These are phyloP conservation scores for Ceuthmochares aereus DNA, from an alignment of 2,113 vertebrate species.

Conservation along the genomic window DNA sequence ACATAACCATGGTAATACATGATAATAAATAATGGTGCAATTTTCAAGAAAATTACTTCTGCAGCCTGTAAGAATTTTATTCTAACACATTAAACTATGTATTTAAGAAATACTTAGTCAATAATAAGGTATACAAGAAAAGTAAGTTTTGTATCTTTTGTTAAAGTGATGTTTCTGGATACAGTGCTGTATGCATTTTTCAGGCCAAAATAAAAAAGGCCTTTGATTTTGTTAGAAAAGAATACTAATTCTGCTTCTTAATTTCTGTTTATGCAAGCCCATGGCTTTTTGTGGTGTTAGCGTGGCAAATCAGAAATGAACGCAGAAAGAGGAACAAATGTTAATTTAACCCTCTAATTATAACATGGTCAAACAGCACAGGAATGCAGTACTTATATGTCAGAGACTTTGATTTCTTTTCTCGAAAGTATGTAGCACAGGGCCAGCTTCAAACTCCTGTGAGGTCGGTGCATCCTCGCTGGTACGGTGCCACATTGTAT, in stretches of 20 bases:
- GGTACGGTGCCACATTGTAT: rapidly evolving
- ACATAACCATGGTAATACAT: neutral
- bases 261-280: neutral
- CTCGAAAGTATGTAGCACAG: neutral
- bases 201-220: neutral
- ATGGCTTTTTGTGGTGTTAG: neutral
- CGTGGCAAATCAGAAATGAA: neutral
- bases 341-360: neutral
- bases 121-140: neutral
- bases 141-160: neutral
- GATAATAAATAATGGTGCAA: neutral
- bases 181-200: neutral
- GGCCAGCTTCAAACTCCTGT: neutral
- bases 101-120: neutral
- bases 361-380: neutral
- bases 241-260: neutral
- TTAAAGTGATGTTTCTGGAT: neutral
- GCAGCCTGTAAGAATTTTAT: neutral
- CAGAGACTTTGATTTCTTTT: neutral
- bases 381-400: neutral
- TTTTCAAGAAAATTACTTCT: neutral
- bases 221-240: neutral
- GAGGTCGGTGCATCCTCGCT: rapidly evolving
- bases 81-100: neutral
- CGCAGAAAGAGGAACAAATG: neutral